phyloP scores from a whole-genome alignment of 2,888 invertebrate genomes.

The Eurytoma californica region DNA sequence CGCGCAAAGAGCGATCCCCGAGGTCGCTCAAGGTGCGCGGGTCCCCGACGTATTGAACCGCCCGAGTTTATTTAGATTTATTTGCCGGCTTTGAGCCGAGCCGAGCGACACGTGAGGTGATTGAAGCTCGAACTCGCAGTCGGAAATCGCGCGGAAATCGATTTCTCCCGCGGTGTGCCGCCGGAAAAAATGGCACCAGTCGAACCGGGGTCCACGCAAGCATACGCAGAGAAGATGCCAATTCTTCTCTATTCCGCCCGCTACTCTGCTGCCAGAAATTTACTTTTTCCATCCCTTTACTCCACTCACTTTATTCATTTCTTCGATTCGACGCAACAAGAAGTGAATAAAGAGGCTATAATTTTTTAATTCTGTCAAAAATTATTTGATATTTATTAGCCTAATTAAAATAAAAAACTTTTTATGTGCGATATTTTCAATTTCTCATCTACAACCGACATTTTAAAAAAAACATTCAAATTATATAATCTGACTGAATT shows the following conservation, averaged over 20 bases:
- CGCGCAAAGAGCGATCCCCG: conserved; percentile 43
- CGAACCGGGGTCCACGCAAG: neutral
- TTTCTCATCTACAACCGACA: too few relatives aligned
- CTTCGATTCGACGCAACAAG: neutral
- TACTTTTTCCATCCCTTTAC: neutral
- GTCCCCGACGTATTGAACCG: conserved; percentile 45
- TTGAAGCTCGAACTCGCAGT: conserved; percentile 17
- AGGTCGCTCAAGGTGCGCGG: conserved; percentile 35
- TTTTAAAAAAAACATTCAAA: too few relatives aligned
- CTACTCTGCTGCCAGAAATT: too few relatives aligned
- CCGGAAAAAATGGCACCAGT: conserved; percentile 15
- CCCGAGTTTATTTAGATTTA: conserved; percentile 52
- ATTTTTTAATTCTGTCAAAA: neutral
- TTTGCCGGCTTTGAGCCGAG: conserved; percentile 45
- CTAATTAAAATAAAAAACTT: too few relatives aligned
- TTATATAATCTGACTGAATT: too few relatives aligned
- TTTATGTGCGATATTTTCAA: neutral
- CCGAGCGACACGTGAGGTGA: conserved; percentile 32
- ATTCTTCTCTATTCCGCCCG: neutral
- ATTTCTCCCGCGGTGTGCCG: conserved; percentile 4
- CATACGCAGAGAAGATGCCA: conserved; percentile 12
- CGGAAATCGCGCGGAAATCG: conserved; percentile 44
- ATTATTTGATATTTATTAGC: neutral
- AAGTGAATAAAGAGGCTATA: too few relatives aligned
- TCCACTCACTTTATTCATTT: neutral